These are phyloP conservation scores for Erythrocebus patas DNA, from an alignment of 2,113 vertebrate genomes.

Conservation along the genomic window DNA sequence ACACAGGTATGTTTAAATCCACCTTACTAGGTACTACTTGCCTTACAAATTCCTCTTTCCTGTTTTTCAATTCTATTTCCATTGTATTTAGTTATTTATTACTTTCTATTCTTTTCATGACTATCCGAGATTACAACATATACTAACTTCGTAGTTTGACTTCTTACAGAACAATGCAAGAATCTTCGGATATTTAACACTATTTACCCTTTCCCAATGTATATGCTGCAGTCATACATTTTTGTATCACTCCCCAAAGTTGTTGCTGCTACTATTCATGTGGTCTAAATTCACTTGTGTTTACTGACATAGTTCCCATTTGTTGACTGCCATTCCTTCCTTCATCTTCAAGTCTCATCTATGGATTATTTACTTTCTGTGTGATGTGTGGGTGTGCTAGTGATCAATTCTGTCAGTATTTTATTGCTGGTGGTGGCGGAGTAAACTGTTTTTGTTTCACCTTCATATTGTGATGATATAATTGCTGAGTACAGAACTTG, in stretches of 20 bases:
- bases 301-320: neutral
- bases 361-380: neutral
- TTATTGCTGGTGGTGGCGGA: neutral
- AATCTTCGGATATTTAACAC: neutral
- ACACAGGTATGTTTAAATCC: neutral
- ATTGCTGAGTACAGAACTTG: neutral
- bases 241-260: neutral
- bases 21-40: neutral
- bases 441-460: neutral
- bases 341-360: neutral
- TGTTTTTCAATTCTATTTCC: neutral
- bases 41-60: neutral
- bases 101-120: conserved; percentile 20
- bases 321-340: neutral
- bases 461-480: neutral
- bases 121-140: neutral
- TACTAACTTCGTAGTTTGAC: conserved; percentile 21
- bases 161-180: neutral
- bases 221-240: neutral
- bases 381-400: neutral
- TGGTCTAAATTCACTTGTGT: neutral
- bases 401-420: neutral
- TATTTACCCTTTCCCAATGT: neutral
- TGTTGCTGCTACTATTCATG: neutral
- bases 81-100: neutral